Base-by-base conservation (phyloP, 2,113 vertebrate genomes). In the Meleagris gallopavo region DNA sequence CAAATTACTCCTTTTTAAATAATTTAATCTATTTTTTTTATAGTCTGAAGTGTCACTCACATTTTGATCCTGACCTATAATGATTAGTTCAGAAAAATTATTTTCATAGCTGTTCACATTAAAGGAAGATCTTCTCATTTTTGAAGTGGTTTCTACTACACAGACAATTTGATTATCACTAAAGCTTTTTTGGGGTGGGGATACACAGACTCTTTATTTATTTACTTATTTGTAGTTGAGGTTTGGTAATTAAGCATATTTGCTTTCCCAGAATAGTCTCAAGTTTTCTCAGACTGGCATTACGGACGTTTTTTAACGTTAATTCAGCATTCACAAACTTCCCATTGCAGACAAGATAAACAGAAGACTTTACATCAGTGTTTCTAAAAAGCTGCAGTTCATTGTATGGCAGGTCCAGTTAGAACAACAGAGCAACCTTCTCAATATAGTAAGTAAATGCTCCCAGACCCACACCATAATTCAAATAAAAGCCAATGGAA, bases 1-100 rank as follows among this genome's bases (percentile, higher is more conserved):
- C 73, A 94, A 86, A 94, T 96, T 83, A 66, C n/a, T 82, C 76
- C 27, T 61, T 67, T 94, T 86, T 66, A 10, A 82, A 86, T 94
- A 83, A 83, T 89, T 69, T 70, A 89, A 80, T 75, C 65, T 61
- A 75, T 45, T 72, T 64, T 62, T 43, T 73, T 86, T 32, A 73
- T 41, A 70, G 32, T 62, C 70, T 85, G 76, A 79, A 60, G 40
- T 55, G 46, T 72, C 54, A 71, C 70, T 92, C 46, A 16, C 32
- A 48, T 52, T 80, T 83, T 91, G 65, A 72, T 93, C 71, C 40
- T 80, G 45, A 74, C 62, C 69, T 61, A 76, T 58, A 73, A 61
- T 48, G 67, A 54, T 88, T 66, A 74, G 25, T 71, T 90, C 81
- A 66, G 79, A 79, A 50, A 80, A 88, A 83, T 62, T 70, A 85